Percentiles rank a stretch among this genome's conserved stretches.
Conservation (phyloP, 2,113 vertebrate species). For the Salvator merianae region DNA sequence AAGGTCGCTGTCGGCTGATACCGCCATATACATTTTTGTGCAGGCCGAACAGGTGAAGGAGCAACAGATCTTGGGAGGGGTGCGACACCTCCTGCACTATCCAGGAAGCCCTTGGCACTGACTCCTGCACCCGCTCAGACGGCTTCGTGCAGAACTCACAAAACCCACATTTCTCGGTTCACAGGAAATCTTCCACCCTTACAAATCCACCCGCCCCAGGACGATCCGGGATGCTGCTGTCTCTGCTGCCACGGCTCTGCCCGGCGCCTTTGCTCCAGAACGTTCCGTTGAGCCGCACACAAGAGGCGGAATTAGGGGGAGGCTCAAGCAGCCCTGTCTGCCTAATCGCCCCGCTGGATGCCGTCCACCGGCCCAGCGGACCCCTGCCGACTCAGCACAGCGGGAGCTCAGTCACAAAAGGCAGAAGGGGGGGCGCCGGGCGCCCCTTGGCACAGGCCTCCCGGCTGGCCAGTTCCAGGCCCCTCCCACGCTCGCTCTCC, state of each 20-base stretch:
- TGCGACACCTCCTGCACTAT: too few relatives aligned
- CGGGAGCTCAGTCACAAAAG: neutral
- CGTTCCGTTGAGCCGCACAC: neutral
- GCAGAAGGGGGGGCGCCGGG: too few relatives aligned
- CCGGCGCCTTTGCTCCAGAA: neutral
- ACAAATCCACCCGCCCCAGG: neutral
- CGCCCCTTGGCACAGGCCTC: neutral
- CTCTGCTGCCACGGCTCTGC: neutral
- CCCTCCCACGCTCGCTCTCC: neutral
- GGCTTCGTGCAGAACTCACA: too few relatives aligned
- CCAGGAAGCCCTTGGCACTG: too few relatives aligned
- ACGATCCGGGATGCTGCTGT: neutral
- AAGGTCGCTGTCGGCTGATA: too few relatives aligned
- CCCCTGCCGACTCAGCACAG: neutral
- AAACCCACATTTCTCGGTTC: too few relatives aligned
- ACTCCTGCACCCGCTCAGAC: too few relatives aligned
- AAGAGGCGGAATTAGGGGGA: neutral
- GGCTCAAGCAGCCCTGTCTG: neutral
- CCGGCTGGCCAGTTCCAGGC: neutral
- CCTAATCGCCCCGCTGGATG: neutral
- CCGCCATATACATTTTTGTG: too few relatives aligned
- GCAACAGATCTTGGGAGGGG: too few relatives aligned
- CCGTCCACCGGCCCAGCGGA: neutral
- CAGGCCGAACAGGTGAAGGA: too few relatives aligned
- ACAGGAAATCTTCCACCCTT: neutral